Evolutionary conservation across 2,113 vertebrate species (phyloP).

Genomic region (Datnioides undecimradiatus): DNA sequence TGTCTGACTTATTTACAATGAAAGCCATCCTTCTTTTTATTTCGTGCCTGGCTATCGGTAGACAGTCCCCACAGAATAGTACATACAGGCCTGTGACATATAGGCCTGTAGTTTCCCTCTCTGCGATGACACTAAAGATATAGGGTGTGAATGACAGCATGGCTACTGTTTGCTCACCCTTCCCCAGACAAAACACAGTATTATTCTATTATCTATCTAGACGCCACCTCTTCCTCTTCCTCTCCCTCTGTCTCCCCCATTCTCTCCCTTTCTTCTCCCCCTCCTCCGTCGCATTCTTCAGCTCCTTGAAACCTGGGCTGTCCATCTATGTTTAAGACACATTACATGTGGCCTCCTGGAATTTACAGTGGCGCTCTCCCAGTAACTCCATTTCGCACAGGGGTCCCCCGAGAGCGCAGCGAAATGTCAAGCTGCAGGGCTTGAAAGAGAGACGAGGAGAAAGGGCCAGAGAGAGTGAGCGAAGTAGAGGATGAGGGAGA

Average conservation of each 20-base stretch:
- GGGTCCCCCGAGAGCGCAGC: slow-evolving; percentile 94
- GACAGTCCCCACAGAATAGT: slow-evolving; percentile 91
- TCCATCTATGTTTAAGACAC: slow-evolving; percentile 99
- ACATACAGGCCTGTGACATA: slow-evolving; percentile 95
- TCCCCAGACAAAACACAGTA: slow-evolving; percentile 98
- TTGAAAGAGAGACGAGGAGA: slow-evolving; percentile 84
- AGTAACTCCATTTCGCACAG: slow-evolving; percentile 98
- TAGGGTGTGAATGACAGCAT: slow-evolving; percentile 94
- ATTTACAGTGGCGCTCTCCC: slow-evolving; percentile 99
- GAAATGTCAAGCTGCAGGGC: slow-evolving; percentile 98
- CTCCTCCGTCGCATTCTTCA: slow-evolving; percentile 55
- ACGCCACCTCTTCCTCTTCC: slow-evolving; percentile 87
- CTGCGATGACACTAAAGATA: slow-evolving; percentile 99
- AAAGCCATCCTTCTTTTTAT: slow-evolving; percentile 74
- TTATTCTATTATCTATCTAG: slow-evolving; percentile 98
- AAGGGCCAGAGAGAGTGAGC: slow-evolving; percentile 76
- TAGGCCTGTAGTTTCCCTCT: slow-evolving; percentile 92
- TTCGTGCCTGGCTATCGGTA: slow-evolving; percentile 78
- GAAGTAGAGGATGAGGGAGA: slow-evolving; percentile 59
- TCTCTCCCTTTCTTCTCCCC: not conserved
- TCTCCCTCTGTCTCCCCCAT: slow-evolving; percentile 2
- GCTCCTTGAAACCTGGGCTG: slow-evolving; percentile 86
- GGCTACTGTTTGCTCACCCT: slow-evolving; percentile 91
- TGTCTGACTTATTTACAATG: slow-evolving; percentile 79
- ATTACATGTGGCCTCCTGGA: slow-evolving; percentile 98